Percentiles rank a stretch among this genome's conserved stretches.
These are phyloP conservation scores for Capromys pilorides DNA, from an alignment of 2,797 vertebrate genomes.

Conservation along the genomic window DNA sequence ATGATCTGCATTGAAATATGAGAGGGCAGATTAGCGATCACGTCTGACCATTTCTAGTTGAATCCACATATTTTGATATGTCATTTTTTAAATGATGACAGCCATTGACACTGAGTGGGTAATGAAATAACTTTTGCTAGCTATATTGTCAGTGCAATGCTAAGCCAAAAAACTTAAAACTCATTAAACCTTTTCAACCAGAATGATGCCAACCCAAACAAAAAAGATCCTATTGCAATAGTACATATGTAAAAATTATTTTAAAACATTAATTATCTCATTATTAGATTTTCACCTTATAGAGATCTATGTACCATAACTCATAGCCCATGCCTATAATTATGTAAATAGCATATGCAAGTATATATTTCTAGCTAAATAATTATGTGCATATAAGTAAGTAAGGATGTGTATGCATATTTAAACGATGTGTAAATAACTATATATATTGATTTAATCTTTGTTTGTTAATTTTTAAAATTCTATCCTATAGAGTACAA, in stretches of 20 bases:
- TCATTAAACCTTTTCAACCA: not conserved
- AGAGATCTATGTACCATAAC: not conserved
- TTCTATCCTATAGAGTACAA: not conserved
- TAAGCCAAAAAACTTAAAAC: not conserved
- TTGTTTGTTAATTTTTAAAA: conserved; percentile 11
- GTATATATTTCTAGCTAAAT: not conserved
- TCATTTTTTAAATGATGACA: not conserved
- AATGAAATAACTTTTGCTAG: not conserved
- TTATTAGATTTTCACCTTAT: not conserved
- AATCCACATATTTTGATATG: not conserved
- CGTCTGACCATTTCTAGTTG: not conserved
- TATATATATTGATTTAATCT: not conserved
- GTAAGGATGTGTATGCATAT: not conserved
- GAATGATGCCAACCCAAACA: not conserved
- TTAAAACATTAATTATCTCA: conserved; percentile 17
- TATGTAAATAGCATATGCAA: not conserved
- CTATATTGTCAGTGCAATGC: not conserved
- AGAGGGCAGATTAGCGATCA: not conserved
- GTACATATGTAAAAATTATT: not conserved
- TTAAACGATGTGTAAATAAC: not conserved
- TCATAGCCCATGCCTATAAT: not conserved
- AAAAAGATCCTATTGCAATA: not conserved
- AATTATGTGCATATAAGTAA: not conserved
- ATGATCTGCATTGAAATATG: not conserved
- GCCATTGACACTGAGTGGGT: not conserved